Base-by-base conservation (phyloP, 2,113 vertebrate genomes). In the Agapornis roseicollis region DNA sequence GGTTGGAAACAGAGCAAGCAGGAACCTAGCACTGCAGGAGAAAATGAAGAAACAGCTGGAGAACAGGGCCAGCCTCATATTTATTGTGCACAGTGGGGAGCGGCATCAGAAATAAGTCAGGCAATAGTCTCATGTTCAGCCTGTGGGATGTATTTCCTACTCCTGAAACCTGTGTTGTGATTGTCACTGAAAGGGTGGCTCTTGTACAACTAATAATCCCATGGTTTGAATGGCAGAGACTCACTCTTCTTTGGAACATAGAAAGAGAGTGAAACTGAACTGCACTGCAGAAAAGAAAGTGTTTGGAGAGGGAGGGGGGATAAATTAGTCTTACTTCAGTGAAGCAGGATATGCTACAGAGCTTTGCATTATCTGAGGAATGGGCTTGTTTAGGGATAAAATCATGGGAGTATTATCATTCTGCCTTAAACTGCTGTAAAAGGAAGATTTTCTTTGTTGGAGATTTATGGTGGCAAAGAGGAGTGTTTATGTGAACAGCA, bases 21-120 rank as follows among this genome's bases (percentile, higher is more conserved):
- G 84, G 69, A 92, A 17, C 83, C 33, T 6, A 2, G 12, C 77
- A 10, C 84, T 92, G 89, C 78, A 79, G 91, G 94, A 94, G 87
- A 92, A 93, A 85, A 94, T 82, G 94, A 94, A 69, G 87, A 87
- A 94, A 80, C 73, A 88, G 87, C 81, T 94, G 87, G 89, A 87
- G 70, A 76, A 81, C 41, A 35, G 70, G 70, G 25, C 17, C 63
- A 56, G 63, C 56, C 61, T 65, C 7, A 2, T 19, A 3, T 66
- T 92, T 55, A 60, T 60, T 74, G 83, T 50, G 64, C n/a, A 5
- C 0, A 1, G 83, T 77, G 49, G 68, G 4, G 16, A 91, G 89
- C 2, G 4, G 39, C 29, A 6, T 10, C 8, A 15, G 56, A 41
- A 74, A 9, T 29, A 58, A 68, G 28, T 25, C 10, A 27, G 39